These are phyloP conservation scores for Thamnaconus septentrionalis DNA, from an alignment of 2,113 vertebrate species.

Conservation along the genomic window DNA sequence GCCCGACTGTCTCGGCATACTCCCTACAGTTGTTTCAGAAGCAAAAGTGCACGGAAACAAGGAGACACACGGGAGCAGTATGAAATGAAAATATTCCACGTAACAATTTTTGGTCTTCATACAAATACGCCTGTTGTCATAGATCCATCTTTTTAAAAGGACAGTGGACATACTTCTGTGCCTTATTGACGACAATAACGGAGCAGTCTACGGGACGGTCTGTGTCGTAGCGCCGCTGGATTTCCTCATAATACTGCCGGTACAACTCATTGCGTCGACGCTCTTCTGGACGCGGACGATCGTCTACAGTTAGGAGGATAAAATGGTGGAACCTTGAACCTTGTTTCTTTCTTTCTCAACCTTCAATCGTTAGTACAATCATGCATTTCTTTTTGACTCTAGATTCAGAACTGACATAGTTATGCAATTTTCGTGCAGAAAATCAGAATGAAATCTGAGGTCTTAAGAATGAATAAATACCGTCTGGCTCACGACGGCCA, in stretches of 20 bases:
- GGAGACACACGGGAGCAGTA: slow-evolving; percentile 13
- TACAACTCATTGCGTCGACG: slow-evolving; percentile 92
- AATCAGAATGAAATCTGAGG: not conserved
- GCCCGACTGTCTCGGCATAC: slow-evolving; percentile 95
- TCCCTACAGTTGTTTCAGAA: slow-evolving; percentile 78
- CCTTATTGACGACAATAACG: slow-evolving; percentile 96
- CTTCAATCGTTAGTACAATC: too few relatives aligned
- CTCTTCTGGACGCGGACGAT: slow-evolving; percentile 87
- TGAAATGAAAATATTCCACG: slow-evolving; percentile 46
- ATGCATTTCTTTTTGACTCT: too few relatives aligned
- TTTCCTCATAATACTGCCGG: slow-evolving; percentile 94
- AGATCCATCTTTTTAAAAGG: not conserved
- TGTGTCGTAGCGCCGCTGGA: slow-evolving; percentile 89
- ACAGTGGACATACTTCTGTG: slow-evolving; percentile 87
- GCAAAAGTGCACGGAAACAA: not conserved
- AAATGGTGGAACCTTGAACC: not conserved
- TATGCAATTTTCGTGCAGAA: not conserved
- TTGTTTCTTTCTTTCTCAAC: too few relatives aligned
- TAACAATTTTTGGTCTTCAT: not conserved
- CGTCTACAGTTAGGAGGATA: slow-evolving; percentile 52
- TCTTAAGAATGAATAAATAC: slow-evolving; percentile 48
- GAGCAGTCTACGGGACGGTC: slow-evolving; percentile 97
- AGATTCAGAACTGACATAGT: not conserved
- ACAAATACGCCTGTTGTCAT: accelerated
- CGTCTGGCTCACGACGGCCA: slow-evolving; percentile 82